phyloP scores from a whole-genome alignment of 1,140 invertebrate genomes.

The Lordiphosa clarofinis region DNA sequence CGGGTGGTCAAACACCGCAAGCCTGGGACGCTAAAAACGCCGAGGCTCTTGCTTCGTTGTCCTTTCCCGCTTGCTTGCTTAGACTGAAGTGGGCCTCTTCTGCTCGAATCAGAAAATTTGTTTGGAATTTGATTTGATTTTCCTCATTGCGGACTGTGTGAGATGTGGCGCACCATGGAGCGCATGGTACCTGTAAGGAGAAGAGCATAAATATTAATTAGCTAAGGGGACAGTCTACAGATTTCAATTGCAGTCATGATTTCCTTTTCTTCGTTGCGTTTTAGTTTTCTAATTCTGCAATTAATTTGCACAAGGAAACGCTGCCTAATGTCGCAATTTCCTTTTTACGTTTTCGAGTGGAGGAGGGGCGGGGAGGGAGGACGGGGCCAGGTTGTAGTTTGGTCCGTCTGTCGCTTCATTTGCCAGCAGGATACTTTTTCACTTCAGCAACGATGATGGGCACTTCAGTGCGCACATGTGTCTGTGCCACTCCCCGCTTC shows the following conservation, averaged over 20 bases:
- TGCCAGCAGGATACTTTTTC: conserved; percentile 16
- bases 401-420: conserved; percentile 2
- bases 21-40: no score
- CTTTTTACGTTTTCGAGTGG: conserved; percentile 13
- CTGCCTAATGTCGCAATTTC: conserved; percentile 41
- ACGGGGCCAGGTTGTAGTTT: conserved; percentile 1
- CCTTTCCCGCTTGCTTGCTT: no score
- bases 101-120: conserved; percentile 5
- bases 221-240: conserved; percentile 3
- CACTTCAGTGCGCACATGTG: conserved; percentile 22
- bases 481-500: background rate
- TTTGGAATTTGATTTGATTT: conserved; percentile 8
- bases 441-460: conserved; percentile 13
- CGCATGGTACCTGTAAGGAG: conserved; percentile 5
- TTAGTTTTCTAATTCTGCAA: conserved; percentile 6
- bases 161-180: background rate
- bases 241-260: conserved; percentile 5
- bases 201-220: conserved; percentile 15
- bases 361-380: background rate
- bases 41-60: no score
- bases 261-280: background rate
- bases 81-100: background rate
- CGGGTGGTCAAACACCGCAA: no score
- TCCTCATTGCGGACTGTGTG: background rate
- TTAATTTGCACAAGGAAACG: conserved; percentile 27